These are phyloP conservation scores for Cotesia typhae DNA, from an alignment of 1,140 invertebrate species.

Conservation along the genomic window DNA sequence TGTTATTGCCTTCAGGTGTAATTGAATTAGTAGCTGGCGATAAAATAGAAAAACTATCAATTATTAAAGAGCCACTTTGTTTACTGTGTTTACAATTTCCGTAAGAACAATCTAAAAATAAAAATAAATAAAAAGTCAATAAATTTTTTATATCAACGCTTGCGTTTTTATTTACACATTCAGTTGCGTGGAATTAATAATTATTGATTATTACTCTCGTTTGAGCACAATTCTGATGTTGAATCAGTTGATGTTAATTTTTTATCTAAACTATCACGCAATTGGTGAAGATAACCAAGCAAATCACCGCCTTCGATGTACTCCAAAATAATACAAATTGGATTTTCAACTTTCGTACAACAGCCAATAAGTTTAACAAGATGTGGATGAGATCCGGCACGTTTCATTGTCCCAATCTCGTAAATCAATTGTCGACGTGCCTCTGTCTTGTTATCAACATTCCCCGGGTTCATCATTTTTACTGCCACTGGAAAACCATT, in stretches of 20 bases:
- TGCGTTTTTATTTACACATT: no score
- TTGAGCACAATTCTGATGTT: neutral
- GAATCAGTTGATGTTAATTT: neutral
- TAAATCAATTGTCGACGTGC: constrained; percentile 74
- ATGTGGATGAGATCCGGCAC: constrained; percentile 79
- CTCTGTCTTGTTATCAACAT: constrained; percentile 65
- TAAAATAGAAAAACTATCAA: constrained; percentile 2
- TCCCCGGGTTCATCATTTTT: constrained; percentile 70
- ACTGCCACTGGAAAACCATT: constrained; percentile 73
- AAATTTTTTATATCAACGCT: no score
- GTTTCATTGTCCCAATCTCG: constrained; percentile 84
- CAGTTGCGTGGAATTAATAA: neutral
- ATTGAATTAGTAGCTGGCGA: neutral
- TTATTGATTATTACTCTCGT: constrained; percentile 6
- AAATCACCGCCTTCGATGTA: constrained; percentile 83
- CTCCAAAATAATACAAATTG: constrained; percentile 80
- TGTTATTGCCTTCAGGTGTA: neutral
- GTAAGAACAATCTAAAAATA: neutral
- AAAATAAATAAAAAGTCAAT: neutral
- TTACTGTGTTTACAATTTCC: no score
- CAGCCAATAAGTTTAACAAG: constrained; percentile 82
- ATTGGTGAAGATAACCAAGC: constrained; percentile 68
- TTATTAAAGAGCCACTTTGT: neutral
- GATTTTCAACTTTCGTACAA: constrained; percentile 73
- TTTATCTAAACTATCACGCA: constrained; percentile 47